Base-by-base conservation (phyloP, 92 coral and sea anemone species). In the Siderastrea radians region DNA sequence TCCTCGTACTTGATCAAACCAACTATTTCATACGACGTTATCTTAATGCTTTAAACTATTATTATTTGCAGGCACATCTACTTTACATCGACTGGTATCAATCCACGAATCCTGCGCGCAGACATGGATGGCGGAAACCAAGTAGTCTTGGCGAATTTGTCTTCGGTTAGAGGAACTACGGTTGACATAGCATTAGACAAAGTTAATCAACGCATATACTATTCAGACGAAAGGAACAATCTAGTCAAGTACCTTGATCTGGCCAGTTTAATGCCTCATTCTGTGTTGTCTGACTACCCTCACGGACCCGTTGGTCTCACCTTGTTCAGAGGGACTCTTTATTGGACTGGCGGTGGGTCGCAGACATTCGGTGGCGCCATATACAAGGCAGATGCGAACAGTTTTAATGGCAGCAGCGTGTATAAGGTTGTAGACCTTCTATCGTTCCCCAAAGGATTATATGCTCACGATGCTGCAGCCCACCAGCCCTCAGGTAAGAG, bases 91-190 rank as follows among this genome's bases (percentile, higher is more conserved):
- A 82, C 73, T 68, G 92, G 91, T 61, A 53, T 38, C 58, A 75
- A 58, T 46, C 77, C 94, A 17, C 73, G 70, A 69, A 91, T 91
- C 55, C 63, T 77, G 62, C 88, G 92, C 6, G 82, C 92, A 15
- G 85, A 91, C 75, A 87, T 91, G 94, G 92, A 91, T 57, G 94
- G 92, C 53, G 57, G 6, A 15, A 91, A 91, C 80, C 66, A 2
- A 17, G 17, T 70, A 38, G 68, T 82, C 65, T 59, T 82, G 67
- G 17, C 48, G 38, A 82, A 82, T 26, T 58, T 82, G 77, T 14
- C 86, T 7, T 82, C 78, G 47, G 17, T 69, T 5, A 70, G 78
- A n/a, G 68, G 78, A 82, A 82, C 86, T 60, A 82, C 55, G 0
- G 45, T 82, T 16, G 78, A 82, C 78, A 46, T 82, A 69, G 60